Conservation (phyloP, 2,888 invertebrate genomes). For the Erebia epiphron region DNA sequence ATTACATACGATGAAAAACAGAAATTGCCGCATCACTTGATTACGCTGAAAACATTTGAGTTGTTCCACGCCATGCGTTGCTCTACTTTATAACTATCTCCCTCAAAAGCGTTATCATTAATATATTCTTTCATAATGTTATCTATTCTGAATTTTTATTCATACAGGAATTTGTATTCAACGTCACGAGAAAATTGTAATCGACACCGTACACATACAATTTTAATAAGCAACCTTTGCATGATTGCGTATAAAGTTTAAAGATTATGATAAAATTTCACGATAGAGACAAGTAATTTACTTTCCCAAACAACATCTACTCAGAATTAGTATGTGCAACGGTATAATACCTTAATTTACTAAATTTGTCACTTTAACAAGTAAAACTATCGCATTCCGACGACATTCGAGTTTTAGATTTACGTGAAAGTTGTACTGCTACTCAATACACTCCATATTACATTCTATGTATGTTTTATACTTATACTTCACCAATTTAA, state of each 20-base stretch:
- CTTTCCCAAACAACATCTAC: not conserved
- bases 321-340: not conserved
- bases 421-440: conserved; percentile 14
- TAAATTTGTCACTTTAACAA: not conserved
- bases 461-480: not conserved
- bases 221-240: not conserved
- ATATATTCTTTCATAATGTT: conserved; percentile 5
- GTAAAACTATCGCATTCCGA: conserved; percentile 9
- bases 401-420: not conserved
- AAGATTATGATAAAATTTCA: not conserved
- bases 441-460: not conserved
- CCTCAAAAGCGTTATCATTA: conserved; percentile 5
- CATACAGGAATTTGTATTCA: not conserved
- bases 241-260: conserved; percentile 1
- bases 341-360: not conserved
- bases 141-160: conserved; percentile 6
- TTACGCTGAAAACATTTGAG: conserved; percentile 12
- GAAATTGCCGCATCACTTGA: conserved; percentile 23
- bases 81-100: conserved; percentile 15
- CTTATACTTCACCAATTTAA: not conserved
- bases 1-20: conserved; percentile 21
- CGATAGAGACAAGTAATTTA: conserved; percentile 6
- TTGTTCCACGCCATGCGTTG: conserved; percentile 15
- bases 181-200: not conserved
- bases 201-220: not conserved